A percentile compares a stretch with the other conserved stretches of the same genome.
These are phyloP conservation scores for Scylla paramamosain DNA, from an alignment of 1,140 invertebrate genomes.

Conservation along the genomic window DNA sequence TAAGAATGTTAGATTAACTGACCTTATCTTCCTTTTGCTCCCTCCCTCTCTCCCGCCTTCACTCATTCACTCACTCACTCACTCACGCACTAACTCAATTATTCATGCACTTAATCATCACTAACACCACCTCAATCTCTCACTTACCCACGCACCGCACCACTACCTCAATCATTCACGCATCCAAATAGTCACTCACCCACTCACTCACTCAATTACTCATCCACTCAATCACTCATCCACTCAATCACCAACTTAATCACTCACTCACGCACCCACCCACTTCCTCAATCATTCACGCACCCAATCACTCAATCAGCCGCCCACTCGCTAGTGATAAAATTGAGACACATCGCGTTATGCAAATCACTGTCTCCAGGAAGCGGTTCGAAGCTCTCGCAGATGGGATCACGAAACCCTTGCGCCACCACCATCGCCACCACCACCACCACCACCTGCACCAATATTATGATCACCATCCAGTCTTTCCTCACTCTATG, in stretches of 20 bases:
- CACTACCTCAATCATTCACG: background rate
- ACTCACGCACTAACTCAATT: background rate
- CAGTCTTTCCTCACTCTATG: no score
- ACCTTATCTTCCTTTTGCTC: no score
- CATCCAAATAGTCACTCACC: background rate
- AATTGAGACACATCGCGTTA: no score
- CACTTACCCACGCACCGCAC: no score
- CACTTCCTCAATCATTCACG: background rate
- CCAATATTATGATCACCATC: no score
- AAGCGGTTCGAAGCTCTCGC: no score
- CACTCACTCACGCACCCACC: slow-evolving; percentile 17
- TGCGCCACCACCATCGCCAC: no score
- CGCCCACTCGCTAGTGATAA: no score
- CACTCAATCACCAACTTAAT: background rate
- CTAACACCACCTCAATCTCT: background rate
- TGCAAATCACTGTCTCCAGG: no score
- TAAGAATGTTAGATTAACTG: no score
- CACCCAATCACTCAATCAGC: background rate
- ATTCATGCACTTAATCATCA: background rate
- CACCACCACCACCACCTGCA: no score
- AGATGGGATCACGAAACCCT: no score
- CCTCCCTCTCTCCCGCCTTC: background rate
- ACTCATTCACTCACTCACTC: background rate
- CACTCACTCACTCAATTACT: background rate
- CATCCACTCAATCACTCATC: background rate